phyloP scores from a whole-genome alignment of 2,888 invertebrate species.

The Autographa gamma region DNA sequence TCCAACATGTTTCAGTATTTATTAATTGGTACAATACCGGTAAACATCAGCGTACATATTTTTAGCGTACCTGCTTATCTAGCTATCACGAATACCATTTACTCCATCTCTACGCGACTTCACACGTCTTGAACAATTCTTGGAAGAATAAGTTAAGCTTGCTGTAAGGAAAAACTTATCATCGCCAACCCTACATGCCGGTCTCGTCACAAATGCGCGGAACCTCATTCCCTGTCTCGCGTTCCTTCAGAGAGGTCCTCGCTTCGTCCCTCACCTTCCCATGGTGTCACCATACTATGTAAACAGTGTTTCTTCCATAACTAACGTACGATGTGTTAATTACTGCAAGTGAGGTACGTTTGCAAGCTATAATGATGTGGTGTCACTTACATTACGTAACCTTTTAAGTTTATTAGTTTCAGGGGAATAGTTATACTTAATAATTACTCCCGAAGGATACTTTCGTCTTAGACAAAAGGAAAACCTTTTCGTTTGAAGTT shows the following conservation, averaged over 20 bases:
- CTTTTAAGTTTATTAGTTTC: slow-evolving; percentile 33
- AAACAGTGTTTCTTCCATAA: slow-evolving; percentile 59
- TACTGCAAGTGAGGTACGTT: slow-evolving; percentile 49
- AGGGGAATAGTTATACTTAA: slow-evolving; percentile 18
- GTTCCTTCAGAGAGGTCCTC: slow-evolving; percentile 69
- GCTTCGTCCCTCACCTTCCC: slow-evolving; percentile 51
- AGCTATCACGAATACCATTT: not conserved
- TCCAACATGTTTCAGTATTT: too few species aligned
- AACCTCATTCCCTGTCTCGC: slow-evolving; percentile 79
- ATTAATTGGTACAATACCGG: too few species aligned
- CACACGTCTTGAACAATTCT: not conserved
- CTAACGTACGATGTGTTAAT: slow-evolving; percentile 42
- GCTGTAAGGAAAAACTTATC: slow-evolving; percentile 39
- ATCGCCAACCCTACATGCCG: slow-evolving; percentile 74
- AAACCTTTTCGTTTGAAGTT: not conserved
- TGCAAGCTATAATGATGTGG: slow-evolving; percentile 19
- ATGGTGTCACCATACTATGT: slow-evolving; percentile 58
- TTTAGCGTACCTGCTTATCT: too few species aligned
- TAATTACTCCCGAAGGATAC: not conserved
- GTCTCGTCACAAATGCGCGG: slow-evolving; percentile 77
- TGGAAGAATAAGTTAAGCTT: not conserved
- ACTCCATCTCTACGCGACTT: not conserved
- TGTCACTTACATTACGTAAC: slow-evolving; percentile 38
- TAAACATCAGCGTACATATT: too few species aligned
- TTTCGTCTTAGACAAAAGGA: not conserved